Base-by-base conservation (phyloP, 2,113 vertebrate species). In the Festucalex cinctus region DNA sequence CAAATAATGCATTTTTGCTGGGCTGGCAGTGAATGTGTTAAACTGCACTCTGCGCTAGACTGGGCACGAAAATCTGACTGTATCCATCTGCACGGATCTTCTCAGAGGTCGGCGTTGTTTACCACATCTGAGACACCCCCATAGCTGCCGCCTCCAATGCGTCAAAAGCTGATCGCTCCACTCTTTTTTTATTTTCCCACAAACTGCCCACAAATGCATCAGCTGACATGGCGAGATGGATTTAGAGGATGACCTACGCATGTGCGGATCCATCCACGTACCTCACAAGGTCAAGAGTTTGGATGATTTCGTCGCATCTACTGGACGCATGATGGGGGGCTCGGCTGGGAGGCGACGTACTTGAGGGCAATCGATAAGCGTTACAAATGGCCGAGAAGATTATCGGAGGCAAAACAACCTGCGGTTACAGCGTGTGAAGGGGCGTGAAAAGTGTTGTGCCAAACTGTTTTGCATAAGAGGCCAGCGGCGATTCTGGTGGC, bases 221-320 rank as follows among this genome's bases (percentile, higher is more conserved):
- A 37, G 17, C 20, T 12, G 20, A 9, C 37, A 39, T 8, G 19
- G 10, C 59, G 16, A 61, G n/a, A 61, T 39, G 35, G 20, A 39
- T 39, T 61, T 41, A 22, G 32, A 22, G 59, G 59, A n/a, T 61
- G 59, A 22, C 59, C 39, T 61, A 39, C 24, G 9, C 20, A 20
- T 10, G 13, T 10, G 1, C 22, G 32, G 32, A 20, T 60, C 36
- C 19, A 39, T 60, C 36, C 13, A n/a, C n/a, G n/a, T n/a, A n/a
- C 59, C 59, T 41, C 10, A 9, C 36, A 61, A 61, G 36, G 59
- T 61, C 57, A 59, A 13, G 57, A 35, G 17, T 59, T 59, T n/a
- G 57, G 35, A 36, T 59, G 3, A 39, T 61, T n/a, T 24, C 12
- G 59, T 20, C 5, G 59, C 10, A 13, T n/a, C 39, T 41, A 41